Evolutionary conservation across 1,140 invertebrate species (phyloP), one percentile per base, ranked within the genome.

Genomic region (Caenorhabditis inopinata): DNA sequence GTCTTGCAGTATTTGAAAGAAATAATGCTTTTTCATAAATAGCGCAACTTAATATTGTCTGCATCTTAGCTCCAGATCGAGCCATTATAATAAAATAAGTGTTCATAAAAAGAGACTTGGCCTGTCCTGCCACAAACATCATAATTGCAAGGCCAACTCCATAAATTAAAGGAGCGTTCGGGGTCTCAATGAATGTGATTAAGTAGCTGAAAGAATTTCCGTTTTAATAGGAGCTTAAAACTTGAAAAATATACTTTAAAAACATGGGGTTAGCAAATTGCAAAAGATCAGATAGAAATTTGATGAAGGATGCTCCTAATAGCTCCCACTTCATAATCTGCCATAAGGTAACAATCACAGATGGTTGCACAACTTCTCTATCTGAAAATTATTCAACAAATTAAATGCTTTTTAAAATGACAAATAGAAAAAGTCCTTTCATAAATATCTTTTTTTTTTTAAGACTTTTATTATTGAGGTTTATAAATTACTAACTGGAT

Each of bases 181-280:
- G 82, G 21, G 84, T 83, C 53, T 83, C 83, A 6, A 83, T 83
- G 58, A 81, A 83, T 0, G 77, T 42, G 38, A 83, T 83, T 12
- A 83, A 35, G 2, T 45, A 46, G 48, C 83, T 83, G 29, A 83
- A 83, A 25, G 9, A n/a, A 58, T 29, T 58, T n/a, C 2, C 0
- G 35, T 42, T 16, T 74, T 11, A 32, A 4, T 27, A 3, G 7
- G 21, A 27, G 38, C 35, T 21, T 7, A 76, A n/a, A 12, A 0
- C 21, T n/a, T 18, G 16, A 79, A 0, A 27, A 18, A 14, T 16
- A 14, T 21, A 83, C 83, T 83, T 83, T 5, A 83, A 68, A 46
- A 83, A 78, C 4, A 49, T 76, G 1, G 83, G 83, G 73, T 83
- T 83, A 5, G 82, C 83, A 45, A 80, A 82, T 35, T 83, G 82